Percentiles rank a stretch among this genome's conserved stretches.
Conservation (phyloP, 2,113 vertebrate species). For the Urocynchramus pylzowi region DNA sequence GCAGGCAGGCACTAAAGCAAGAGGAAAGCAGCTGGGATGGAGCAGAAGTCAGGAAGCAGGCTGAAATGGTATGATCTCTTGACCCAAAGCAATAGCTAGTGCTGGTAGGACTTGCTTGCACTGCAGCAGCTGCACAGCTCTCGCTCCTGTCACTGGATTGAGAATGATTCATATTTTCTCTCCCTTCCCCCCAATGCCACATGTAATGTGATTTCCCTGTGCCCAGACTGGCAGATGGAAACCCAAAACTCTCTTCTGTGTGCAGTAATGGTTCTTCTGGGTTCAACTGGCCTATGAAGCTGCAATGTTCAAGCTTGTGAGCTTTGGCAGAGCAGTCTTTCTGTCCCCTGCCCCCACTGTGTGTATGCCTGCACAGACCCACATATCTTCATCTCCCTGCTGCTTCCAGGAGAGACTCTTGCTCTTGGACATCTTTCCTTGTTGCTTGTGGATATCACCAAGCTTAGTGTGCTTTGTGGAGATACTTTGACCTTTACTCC, state of each 20-base stretch:
- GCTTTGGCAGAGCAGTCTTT: not conserved
- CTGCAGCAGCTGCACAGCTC: conserved; percentile 2
- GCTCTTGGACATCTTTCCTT: not conserved
- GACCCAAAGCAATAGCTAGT: not conserved
- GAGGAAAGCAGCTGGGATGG: not conserved
- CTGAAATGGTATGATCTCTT: not conserved
- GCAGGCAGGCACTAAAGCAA: conserved; percentile 1
- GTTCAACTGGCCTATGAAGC: not conserved
- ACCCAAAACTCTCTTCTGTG: not conserved
- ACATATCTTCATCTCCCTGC: not conserved
- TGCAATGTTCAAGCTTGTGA: not conserved
- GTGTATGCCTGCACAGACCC: not conserved
- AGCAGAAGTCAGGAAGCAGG: conserved; percentile 1
- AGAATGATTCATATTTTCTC: not conserved
- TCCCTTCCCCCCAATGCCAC: not conserved
- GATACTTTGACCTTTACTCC: not conserved
- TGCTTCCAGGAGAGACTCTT: not conserved
- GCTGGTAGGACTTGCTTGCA: not conserved
- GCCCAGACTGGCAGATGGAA: conserved; percentile 25
- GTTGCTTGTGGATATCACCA: not conserved
- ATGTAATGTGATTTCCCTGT: not conserved
- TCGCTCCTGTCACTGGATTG: not conserved
- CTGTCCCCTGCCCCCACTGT: not conserved
- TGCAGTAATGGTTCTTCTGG: not conserved
- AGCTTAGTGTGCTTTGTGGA: not conserved